Base-by-base conservation (phyloP, 2,113 vertebrate species). In the Saguinus midas region DNA sequence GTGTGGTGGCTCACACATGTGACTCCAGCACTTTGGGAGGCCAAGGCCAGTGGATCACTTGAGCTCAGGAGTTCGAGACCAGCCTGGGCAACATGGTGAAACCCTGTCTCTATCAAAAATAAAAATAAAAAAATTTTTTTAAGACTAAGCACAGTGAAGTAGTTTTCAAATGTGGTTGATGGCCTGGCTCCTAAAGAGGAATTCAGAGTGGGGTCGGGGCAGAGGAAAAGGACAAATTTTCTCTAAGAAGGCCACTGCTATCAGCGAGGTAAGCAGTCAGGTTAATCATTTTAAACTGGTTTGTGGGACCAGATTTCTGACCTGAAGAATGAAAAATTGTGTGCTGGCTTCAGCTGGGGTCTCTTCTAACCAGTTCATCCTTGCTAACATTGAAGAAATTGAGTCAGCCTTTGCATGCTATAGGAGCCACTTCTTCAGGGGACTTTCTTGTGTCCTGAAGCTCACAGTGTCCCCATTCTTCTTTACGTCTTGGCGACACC, bases 21-120 rank as follows among this genome's bases (percentile, higher is more conserved):
- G 29, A 64, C 13, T 64, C 61, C 61, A 64, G 61, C 27, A 64
- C 27, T 14, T 64, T 64, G 27, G 12, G 61, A 2, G 61, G 12
- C 61, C 61, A 29, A 64, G 29, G 61, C 27, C 2, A 0, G 27
- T 0, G 2, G 61, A 64, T 64, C 1, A 1, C 27, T 64, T 29
- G 61, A 64, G 61, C 12, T 64, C 5, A 64, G 61, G 61, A 29
- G 61, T 14, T 64, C 29, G 27, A 64, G 27, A 29, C 27, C 61
- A 64, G 27, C 27, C 61, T 64, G 27, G 12, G 61, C 27, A 64
- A 64, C 27, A 29, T 64, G 61, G 61, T 64, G 27, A 64, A 64
- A 64, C 61, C 12, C 61, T 29, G 12, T 64, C 61, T 29, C 27
- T 64, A 27, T 64, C 27, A 29, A 64, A 64, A 64, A 32, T 32